Evolutionary conservation across 2,888 invertebrate genomes (phyloP).

Genomic region (Spodoptera littoralis): DNA sequence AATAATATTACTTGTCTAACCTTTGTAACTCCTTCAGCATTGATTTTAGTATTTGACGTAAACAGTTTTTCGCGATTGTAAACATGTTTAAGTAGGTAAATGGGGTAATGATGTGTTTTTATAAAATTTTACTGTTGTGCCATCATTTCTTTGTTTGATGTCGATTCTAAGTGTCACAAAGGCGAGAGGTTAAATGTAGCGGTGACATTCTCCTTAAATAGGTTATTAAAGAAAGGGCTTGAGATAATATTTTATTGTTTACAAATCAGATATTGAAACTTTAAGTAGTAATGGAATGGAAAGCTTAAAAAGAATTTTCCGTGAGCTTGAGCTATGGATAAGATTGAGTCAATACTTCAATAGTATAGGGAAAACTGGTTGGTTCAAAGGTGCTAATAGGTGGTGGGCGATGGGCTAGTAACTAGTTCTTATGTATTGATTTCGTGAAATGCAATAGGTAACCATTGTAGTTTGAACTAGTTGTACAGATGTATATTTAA

Average conservation of each 20-base stretch:
- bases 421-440: slow-evolving; percentile 28
- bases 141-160: slow-evolving; percentile 45
- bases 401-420: slow-evolving; percentile 33
- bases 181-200: slow-evolving; percentile 8
- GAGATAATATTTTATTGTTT: background rate
- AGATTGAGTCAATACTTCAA: slow-evolving; percentile 14
- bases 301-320: slow-evolving; percentile 13
- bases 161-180: slow-evolving; percentile 23
- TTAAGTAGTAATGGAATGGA: background rate
- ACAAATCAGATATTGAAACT: background rate
- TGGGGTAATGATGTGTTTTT: slow-evolving; percentile 52
- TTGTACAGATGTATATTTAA: too few relatives aligned
- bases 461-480: too few relatives aligned
- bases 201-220: background rate
- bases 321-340: slow-evolving; percentile 15
- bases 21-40: slow-evolving; percentile 12
- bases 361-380: slow-evolving; percentile 37
- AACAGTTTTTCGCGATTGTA: slow-evolving; percentile 15
- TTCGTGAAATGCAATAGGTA: background rate
- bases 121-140: slow-evolving; percentile 49
- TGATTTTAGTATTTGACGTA: slow-evolving; percentile 21
- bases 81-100: slow-evolving; percentile 52
- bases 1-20: slow-evolving; percentile 23
- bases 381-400: slow-evolving; percentile 48
- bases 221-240: slow-evolving; percentile 4